Conservation (phyloP, 2,797 vertebrate species). For the Molossus alvarezi region DNA sequence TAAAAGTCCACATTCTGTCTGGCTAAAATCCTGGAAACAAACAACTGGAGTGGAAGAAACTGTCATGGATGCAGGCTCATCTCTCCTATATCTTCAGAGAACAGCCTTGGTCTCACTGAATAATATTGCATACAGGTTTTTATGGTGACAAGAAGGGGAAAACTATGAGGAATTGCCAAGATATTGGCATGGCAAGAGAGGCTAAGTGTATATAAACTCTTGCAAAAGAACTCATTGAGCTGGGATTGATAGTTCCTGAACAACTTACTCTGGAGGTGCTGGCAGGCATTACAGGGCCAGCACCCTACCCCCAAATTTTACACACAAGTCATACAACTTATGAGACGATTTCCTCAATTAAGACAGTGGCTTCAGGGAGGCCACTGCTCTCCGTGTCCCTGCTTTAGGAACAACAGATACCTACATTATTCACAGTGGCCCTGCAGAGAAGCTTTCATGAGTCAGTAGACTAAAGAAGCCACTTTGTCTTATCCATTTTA, state of each 20-base stretch:
- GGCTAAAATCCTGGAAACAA: conserved; percentile 3
- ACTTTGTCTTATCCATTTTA: not conserved
- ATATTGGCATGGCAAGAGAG: not conserved
- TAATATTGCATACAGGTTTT: not conserved
- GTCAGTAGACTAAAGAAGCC: not conserved
- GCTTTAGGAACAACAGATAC: not conserved
- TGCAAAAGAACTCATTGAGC: not conserved
- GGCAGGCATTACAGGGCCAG: not conserved
- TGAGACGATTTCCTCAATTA: not conserved
- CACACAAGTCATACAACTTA: conserved; percentile 10
- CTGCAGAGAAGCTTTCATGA: not conserved
- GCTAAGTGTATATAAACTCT: not conserved
- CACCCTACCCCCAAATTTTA: not conserved
- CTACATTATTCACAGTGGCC: not conserved
- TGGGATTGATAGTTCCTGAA: not conserved
- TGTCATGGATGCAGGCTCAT: not conserved
- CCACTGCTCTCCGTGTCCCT: not conserved
- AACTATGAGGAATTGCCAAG: not conserved
- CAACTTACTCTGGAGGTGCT: not conserved
- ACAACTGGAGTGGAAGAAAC: not conserved
- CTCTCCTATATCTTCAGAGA: not conserved
- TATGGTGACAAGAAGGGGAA: not conserved
- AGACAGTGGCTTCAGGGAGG: not conserved
- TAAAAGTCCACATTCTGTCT: not conserved
- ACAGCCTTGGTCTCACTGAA: not conserved